Evolutionary conservation across 2,113 vertebrate species (phyloP).

Genomic region (Phocoena sinus): DNA sequence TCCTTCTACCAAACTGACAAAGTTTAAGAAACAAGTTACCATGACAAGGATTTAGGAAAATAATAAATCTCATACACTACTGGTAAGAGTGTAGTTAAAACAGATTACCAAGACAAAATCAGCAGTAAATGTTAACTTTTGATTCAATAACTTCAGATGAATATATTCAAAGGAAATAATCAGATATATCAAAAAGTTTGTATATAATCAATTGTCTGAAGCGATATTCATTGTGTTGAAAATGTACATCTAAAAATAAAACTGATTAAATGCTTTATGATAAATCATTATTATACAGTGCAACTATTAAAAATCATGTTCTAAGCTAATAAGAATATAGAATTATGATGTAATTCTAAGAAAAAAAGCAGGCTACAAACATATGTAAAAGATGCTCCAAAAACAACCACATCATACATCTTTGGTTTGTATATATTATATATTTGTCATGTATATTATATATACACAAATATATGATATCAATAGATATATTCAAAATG

Average conservation of each 20-base stretch:
- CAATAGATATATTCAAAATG: neutral
- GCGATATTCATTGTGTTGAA: neutral
- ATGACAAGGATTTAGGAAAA: neutral
- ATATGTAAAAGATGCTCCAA: neutral
- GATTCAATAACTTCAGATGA: neutral
- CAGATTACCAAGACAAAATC: neutral
- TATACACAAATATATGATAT: neutral
- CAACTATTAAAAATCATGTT: neutral
- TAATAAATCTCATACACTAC: neutral
- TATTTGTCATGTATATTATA: neutral
- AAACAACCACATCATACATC: neutral
- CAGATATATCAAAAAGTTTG: neutral
- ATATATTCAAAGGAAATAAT: neutral
- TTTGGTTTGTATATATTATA: neutral
- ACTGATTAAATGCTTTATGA: neutral
- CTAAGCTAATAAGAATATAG: neutral
- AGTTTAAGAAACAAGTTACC: neutral
- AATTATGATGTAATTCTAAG: neutral
- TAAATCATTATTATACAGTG: neutral
- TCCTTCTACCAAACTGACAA: neutral
- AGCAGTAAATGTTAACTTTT: neutral
- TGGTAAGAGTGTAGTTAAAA: neutral
- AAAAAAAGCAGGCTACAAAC: neutral
- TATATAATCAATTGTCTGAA: neutral
- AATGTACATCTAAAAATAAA: neutral